These are phyloP conservation scores for Pitangus sulphuratus DNA, from an alignment of 2,797 vertebrate species.

Conservation along the genomic window DNA sequence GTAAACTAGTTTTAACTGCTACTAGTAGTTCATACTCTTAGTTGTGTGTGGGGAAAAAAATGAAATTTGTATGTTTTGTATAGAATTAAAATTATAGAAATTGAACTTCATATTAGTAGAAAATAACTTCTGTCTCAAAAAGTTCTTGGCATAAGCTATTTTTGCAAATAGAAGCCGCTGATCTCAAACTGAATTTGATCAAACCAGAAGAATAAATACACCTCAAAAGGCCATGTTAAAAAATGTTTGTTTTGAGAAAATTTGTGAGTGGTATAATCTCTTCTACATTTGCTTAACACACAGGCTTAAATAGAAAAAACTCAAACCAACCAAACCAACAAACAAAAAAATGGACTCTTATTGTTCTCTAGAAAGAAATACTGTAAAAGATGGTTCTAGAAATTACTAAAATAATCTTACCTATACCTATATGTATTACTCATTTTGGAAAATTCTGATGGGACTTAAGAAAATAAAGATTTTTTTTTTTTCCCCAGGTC, in stretches of 20 bases:
- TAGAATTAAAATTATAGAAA: neutral
- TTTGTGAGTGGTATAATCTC: neutral
- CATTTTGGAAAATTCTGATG: neutral
- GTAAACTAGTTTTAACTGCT: neutral
- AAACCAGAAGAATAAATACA: neutral
- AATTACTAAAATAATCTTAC: neutral
- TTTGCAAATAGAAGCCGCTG: neutral
- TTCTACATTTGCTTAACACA: neutral
- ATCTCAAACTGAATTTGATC: neutral
- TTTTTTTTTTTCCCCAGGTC: neutral
- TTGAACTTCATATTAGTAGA: neutral
- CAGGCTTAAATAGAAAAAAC: neutral
- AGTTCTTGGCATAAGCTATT: neutral
- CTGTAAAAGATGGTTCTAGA: neutral
- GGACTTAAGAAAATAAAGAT: neutral
- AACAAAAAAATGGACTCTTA: neutral
- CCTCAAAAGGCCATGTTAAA: neutral
- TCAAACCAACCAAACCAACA: neutral
- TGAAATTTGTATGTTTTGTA: neutral
- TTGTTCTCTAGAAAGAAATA: neutral
- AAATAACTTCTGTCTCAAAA: neutral
- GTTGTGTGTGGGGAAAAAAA: neutral
- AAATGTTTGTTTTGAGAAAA: neutral
- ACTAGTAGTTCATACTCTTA: neutral
- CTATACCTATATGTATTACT: neutral